Percentiles rank a stretch among this genome's conserved stretches.
Conservation (phyloP, 2,113 vertebrate genomes). For the Labeo catla region DNA sequence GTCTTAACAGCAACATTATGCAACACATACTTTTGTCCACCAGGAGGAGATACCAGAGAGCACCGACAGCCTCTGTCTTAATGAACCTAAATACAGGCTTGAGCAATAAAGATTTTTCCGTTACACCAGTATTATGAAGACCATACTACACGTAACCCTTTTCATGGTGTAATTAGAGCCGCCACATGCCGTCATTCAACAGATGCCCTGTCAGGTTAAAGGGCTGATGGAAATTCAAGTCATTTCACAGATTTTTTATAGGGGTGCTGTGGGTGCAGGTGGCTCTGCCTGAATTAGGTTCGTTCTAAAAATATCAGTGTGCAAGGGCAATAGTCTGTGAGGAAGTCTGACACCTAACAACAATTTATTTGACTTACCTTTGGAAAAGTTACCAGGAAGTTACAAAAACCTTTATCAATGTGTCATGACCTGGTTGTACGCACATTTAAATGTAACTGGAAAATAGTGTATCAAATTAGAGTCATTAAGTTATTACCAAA, state of each 20-base stretch:
- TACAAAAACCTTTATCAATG: background rate
- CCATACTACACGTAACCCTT: background rate
- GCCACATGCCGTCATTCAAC: background rate
- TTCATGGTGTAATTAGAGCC: background rate
- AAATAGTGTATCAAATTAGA: background rate
- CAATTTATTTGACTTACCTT: background rate
- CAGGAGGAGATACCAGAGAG: conserved; percentile 35
- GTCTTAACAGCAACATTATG: background rate
- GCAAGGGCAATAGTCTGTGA: background rate
- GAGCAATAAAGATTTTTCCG: conserved; percentile 31
- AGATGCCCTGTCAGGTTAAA: background rate
- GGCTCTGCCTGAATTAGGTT: background rate
- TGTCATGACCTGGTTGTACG: background rate
- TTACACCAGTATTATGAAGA: conserved; percentile 17
- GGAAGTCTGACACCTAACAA: background rate
- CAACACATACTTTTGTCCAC: conserved; percentile 31
- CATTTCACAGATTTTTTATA: conserved; percentile 11
- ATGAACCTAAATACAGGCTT: conserved; percentile 13
- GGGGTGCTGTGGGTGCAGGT: background rate
- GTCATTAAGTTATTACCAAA: background rate
- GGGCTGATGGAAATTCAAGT: conserved; percentile 22
- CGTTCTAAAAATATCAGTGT: background rate
- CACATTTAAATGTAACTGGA: background rate
- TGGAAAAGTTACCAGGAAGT: background rate
- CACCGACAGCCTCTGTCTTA: conserved; percentile 10